A percentile compares a stretch with the other conserved stretches of the same genome.
Conservation (phyloP, 2,797 vertebrate genomes). For the Hippoglossus hippoglossus region DNA sequence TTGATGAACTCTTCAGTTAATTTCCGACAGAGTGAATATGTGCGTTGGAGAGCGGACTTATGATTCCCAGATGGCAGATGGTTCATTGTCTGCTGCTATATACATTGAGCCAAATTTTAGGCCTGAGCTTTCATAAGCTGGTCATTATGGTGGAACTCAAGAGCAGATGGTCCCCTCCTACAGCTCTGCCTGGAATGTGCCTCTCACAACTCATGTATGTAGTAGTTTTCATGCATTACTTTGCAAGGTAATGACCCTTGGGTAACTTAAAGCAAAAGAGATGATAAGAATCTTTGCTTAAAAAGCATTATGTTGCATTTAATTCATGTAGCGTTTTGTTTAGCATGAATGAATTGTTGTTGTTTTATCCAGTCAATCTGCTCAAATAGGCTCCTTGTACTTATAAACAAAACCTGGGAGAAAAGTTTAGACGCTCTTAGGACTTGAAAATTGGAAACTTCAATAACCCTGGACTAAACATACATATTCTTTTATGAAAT, state of each 20-base stretch:
- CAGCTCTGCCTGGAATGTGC: slow-evolving; percentile 49
- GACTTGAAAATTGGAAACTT: slow-evolving; percentile 15
- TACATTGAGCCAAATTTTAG: slow-evolving; percentile 61
- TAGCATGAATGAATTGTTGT: slow-evolving; percentile 13
- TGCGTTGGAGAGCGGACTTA: slow-evolving; percentile 39
- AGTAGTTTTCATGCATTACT: slow-evolving; percentile 62
- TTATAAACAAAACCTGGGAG: slow-evolving; percentile 25
- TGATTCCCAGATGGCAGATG: slow-evolving; percentile 63
- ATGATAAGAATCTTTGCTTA: slow-evolving; percentile 48
- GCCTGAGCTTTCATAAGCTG: slow-evolving; percentile 64
- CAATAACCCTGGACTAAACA: neutral
- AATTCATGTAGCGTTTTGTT: slow-evolving; percentile 48
- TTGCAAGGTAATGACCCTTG: slow-evolving; percentile 56
- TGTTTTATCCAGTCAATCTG: slow-evolving; percentile 42
- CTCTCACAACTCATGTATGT: slow-evolving; percentile 57
- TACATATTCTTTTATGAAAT: no score
- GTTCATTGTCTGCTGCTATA: slow-evolving; percentile 56
- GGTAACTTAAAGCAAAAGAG: slow-evolving; percentile 39
- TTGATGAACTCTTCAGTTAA: slow-evolving; percentile 60
- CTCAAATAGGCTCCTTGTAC: slow-evolving; percentile 20
- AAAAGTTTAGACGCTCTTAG: slow-evolving; percentile 25
- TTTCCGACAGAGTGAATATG: slow-evolving; percentile 31
- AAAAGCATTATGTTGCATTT: slow-evolving; percentile 67
- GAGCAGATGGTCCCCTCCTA: slow-evolving; percentile 67
- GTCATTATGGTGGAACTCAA: slow-evolving; percentile 65